Conservation (phyloP, 1,140 invertebrate species). For the Trichogramma pretiosum region DNA sequence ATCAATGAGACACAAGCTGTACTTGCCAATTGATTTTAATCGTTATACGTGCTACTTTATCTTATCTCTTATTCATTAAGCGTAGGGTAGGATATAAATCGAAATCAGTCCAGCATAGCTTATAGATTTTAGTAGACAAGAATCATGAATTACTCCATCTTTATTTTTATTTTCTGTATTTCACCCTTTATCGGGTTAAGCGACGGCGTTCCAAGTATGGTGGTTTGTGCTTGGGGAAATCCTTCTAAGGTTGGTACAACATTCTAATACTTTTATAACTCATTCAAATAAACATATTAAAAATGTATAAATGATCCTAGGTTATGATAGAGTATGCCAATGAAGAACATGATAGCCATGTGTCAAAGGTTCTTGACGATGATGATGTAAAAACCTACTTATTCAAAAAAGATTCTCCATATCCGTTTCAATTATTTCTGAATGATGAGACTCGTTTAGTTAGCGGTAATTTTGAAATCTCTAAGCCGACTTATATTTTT, state of each 20-base stretch:
- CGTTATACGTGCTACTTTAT: neutral
- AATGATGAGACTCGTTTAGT: conserved; percentile 1
- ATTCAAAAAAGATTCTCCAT: neutral
- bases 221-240: neutral
- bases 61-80: conserved; percentile 5
- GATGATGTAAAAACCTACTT: conserved; percentile 3
- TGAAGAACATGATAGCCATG: no score
- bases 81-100: no score
- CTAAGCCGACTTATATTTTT: conserved; percentile 2
- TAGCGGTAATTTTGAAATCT: neutral
- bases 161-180: neutral
- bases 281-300: no score
- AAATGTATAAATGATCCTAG: no score
- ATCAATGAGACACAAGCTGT: no score
- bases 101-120: no score
- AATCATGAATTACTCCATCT: neutral
- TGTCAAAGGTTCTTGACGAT: no score
- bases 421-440: neutral
- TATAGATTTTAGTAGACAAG: no score
- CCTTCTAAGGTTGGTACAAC: no score
- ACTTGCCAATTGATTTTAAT: no score
- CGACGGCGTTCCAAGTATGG: neutral
- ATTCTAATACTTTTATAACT: no score
- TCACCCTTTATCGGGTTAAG: neutral
- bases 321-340: no score